Percentiles rank a stretch among this genome's conserved stretches.
phyloP scores from a whole-genome alignment of 2,113 vertebrate genomes.

The Hiodon tergisus region DNA sequence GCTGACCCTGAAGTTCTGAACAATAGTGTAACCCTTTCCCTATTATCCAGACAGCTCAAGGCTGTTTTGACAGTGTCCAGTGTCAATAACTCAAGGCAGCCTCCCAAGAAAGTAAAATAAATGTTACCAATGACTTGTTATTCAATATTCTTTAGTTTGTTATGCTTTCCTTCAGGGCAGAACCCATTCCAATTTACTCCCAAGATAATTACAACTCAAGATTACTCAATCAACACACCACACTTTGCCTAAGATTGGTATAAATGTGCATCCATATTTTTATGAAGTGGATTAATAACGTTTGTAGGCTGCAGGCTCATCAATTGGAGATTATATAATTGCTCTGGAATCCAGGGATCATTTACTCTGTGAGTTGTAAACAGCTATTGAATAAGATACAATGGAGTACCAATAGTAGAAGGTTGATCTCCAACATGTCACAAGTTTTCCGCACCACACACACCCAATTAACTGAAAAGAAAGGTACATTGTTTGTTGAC shows the following conservation, averaged over 20 bases:
- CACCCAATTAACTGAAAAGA: too few species aligned
- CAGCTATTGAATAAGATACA: neutral
- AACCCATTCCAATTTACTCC: too few species aligned
- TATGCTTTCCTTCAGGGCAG: neutral
- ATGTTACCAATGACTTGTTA: neutral
- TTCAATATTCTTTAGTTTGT: neutral
- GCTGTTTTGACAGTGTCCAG: neutral
- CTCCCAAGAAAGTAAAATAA: neutral
- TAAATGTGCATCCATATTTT: neutral
- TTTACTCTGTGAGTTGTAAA: neutral
- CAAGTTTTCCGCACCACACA: too few species aligned
- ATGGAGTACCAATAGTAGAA: neutral
- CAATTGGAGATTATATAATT: neutral
- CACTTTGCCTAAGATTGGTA: neutral
- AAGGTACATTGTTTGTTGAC: too few species aligned
- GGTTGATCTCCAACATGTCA: too few species aligned
- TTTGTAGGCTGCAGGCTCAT: neutral
- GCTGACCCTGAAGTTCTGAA: neutral
- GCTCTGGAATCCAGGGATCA: neutral
- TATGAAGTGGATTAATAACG: slow-evolving; percentile 1
- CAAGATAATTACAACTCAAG: neutral
- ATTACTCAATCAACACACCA: neutral
- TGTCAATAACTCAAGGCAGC: too few species aligned
- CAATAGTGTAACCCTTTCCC: neutral
- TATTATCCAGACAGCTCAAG: neutral